Percentiles rank a stretch among this genome's conserved stretches.
phyloP scores from a whole-genome alignment of 2,797 vertebrate genomes.

The Tangara arthus region DNA sequence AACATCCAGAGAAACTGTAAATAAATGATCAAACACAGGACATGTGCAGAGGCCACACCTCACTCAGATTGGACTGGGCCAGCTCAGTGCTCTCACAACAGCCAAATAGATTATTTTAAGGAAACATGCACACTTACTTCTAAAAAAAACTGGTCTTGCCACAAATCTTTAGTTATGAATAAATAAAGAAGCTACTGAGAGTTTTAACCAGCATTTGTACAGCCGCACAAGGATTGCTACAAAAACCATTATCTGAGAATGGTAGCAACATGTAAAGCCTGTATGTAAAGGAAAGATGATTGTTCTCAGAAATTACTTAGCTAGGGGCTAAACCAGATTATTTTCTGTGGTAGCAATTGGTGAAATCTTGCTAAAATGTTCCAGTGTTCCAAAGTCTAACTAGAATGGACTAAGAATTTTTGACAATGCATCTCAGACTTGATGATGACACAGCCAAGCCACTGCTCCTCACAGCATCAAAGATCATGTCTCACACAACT shows the following conservation, averaged over 20 bases:
- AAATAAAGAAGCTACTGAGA: neutral
- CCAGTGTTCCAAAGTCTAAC: neutral
- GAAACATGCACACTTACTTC: neutral
- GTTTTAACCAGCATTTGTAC: neutral
- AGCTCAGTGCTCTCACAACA: neutral
- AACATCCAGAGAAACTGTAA: neutral
- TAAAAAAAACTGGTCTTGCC: neutral
- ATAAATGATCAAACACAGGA: neutral
- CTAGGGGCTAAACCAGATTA: neutral
- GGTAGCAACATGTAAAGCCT: neutral
- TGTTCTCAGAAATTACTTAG: neutral
- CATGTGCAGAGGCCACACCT: neutral
- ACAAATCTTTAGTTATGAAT: constrained; percentile 1
- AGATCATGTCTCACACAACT: neutral
- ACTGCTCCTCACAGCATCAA: neutral
- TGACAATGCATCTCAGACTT: neutral
- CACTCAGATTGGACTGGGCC: neutral
- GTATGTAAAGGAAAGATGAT: neutral
- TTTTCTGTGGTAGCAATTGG: neutral
- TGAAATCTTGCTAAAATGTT: neutral
- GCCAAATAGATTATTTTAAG: neutral
- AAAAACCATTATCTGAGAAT: neutral
- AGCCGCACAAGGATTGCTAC: neutral
- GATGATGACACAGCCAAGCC: neutral
- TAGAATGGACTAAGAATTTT: neutral